Evolutionary conservation across 2,888 invertebrate genomes (phyloP).

Genomic region (Pinctada fucata): DNA sequence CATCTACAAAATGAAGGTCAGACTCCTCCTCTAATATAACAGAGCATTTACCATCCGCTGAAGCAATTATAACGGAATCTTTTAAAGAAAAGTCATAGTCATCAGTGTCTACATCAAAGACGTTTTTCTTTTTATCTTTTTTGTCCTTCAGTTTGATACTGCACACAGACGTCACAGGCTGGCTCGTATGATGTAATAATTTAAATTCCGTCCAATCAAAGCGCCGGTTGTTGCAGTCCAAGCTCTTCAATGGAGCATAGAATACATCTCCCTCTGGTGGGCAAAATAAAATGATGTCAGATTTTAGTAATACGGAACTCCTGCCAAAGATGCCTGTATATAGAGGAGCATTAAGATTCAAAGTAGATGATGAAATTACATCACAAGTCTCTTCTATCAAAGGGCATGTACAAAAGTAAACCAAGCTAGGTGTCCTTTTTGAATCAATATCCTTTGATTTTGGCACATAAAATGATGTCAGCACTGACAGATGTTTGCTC

Average conservation of each 20-base stretch:
- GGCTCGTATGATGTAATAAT: slow-evolving; percentile 20
- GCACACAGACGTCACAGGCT: background rate
- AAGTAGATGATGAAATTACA: slow-evolving; percentile 1
- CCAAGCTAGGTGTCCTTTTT: background rate
- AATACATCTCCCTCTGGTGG: slow-evolving; percentile 41
- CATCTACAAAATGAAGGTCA: background rate
- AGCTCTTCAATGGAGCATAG: slow-evolving; percentile 37
- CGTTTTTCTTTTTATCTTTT: background rate
- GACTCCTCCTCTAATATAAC: background rate
- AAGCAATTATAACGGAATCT: background rate
- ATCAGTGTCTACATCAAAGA: background rate
- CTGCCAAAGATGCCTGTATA: slow-evolving; percentile 44
- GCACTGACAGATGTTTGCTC: background rate
- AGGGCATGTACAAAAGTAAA: background rate
- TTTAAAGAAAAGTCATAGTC: background rate
- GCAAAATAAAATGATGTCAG: slow-evolving; percentile 40
- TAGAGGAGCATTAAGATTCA: slow-evolving; percentile 24
- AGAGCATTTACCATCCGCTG: background rate
- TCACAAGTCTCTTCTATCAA: background rate
- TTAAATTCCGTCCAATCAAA: background rate
- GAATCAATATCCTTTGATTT: background rate
- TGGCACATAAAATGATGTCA: background rate
- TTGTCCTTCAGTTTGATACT: background rate
- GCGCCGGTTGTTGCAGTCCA: background rate
- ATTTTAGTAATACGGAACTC: slow-evolving; percentile 31